Evolutionary conservation across 2,797 vertebrate species (phyloP).

Genomic region (Sebastes flavidus): DNA sequence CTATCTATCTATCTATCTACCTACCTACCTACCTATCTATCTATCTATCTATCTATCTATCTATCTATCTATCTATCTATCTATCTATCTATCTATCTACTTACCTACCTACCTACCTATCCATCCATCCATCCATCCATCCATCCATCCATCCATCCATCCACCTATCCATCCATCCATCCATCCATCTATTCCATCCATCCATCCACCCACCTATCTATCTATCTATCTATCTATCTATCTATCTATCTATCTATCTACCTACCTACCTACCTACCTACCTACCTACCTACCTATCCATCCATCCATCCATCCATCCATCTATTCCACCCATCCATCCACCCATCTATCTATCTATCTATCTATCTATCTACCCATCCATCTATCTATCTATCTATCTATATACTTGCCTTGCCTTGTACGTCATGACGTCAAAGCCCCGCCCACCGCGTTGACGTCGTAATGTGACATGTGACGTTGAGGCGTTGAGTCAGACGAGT

Average conservation of each 20-base stretch:
- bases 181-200: no score
- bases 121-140: fast-evolving
- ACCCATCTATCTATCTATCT: no score
- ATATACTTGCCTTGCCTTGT: no score
- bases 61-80: no score
- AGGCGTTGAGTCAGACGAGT: conserved; percentile 29
- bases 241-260: fast-evolving
- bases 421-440: conserved; percentile 30
- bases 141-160: fast-evolving
- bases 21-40: fast-evolving
- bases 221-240: no score
- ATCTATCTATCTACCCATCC: no score
- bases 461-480: conserved; percentile 14
- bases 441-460: conserved; percentile 16
- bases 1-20: no score
- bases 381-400: no score
- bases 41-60: no score
- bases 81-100: no score
- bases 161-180: fast-evolving
- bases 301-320: fast-evolving
- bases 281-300: fast-evolving
- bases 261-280: fast-evolving
- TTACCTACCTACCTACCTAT: fast-evolving
- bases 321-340: no score
- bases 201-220: no score